phyloP scores from a whole-genome alignment of 2,113 vertebrate species.

The Petaurus breviceps region DNA sequence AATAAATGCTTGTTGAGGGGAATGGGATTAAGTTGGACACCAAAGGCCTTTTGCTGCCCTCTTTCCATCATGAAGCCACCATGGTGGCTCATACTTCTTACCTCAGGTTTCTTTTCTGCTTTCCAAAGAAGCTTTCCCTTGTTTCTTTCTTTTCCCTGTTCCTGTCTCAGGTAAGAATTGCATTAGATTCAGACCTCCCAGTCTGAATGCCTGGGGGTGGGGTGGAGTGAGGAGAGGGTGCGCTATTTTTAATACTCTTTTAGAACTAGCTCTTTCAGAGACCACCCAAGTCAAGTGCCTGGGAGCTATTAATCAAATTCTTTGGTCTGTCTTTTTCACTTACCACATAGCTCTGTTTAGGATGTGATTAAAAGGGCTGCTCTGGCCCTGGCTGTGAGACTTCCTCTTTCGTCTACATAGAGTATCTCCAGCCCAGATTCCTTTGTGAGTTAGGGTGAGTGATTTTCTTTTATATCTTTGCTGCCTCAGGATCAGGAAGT shows the following conservation, averaged over 20 bases:
- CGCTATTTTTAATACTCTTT: not conserved
- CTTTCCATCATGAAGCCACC: not conserved
- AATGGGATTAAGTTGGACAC: not conserved
- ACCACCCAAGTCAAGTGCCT: not conserved
- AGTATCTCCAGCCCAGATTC: not conserved
- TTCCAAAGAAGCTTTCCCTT: not conserved
- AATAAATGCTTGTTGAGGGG: not conserved
- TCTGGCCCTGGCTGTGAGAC: not conserved
- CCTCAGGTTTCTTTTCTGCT: not conserved
- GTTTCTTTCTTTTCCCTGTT: not conserved
- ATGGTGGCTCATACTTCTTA: not conserved
- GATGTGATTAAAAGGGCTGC: conserved; percentile 1
- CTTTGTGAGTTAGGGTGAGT: not conserved
- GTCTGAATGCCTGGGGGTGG: not conserved
- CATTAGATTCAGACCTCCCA: not conserved
- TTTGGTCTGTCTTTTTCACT: not conserved
- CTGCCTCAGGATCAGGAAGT: not conserved
- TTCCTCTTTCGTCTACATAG: not conserved
- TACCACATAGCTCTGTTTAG: conserved; percentile 1
- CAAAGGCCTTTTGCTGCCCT: not conserved
- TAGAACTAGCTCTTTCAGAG: not conserved
- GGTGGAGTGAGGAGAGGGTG: not conserved
- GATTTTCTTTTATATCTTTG: not conserved
- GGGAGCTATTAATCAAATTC: conserved; percentile 1
- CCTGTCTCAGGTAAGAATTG: not conserved